Percentiles rank a stretch among this genome's conserved stretches.
These are phyloP conservation scores for Protaetia brevitarsis DNA, from an alignment of 1,140 invertebrate genomes.

Conservation along the genomic window DNA sequence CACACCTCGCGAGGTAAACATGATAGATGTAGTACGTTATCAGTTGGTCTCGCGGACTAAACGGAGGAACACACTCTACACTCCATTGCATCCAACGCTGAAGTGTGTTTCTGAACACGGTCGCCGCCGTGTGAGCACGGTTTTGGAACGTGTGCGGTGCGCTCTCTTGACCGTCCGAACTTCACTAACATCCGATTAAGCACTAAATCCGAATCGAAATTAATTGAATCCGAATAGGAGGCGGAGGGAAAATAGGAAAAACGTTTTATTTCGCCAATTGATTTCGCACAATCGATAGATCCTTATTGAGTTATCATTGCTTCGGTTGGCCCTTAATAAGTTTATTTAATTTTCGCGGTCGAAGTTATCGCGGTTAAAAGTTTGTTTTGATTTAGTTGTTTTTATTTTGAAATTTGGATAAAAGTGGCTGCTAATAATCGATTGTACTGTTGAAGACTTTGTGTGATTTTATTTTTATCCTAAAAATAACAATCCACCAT, in stretches of 20 bases:
- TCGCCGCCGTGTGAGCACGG: slow-evolving; percentile 15
- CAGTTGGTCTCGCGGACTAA: slow-evolving; percentile 31
- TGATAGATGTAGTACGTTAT: slow-evolving; percentile 34
- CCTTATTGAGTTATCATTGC: slow-evolving; percentile 20
- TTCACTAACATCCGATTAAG: slow-evolving; percentile 25
- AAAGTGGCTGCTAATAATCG: neutral
- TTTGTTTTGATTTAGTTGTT: neutral
- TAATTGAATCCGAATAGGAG: slow-evolving; percentile 17
- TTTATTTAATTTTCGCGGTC: slow-evolving; percentile 1
- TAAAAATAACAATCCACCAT: neutral
- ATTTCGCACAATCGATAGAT: slow-evolving; percentile 19
- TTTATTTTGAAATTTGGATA: neutral
- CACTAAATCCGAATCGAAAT: neutral
- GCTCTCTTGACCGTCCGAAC: slow-evolving; percentile 4
- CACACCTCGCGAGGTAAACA: slow-evolving; percentile 28
- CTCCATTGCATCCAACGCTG: slow-evolving; percentile 19
- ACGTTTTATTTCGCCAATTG: slow-evolving; percentile 25
- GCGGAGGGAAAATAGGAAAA: neutral
- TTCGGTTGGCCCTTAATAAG: neutral
- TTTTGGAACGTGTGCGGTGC: neutral
- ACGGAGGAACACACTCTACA: slow-evolving; percentile 1
- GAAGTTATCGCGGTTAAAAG: neutral
- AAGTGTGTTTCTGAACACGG: slow-evolving; percentile 17
- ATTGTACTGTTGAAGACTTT: too few relatives aligned
- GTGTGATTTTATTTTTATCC: slow-evolving; percentile 2